Evolutionary conservation across 1,140 invertebrate species (phyloP), one percentile per base, ranked within the genome.

Genomic region (Meloidogyne hapla): DNA sequence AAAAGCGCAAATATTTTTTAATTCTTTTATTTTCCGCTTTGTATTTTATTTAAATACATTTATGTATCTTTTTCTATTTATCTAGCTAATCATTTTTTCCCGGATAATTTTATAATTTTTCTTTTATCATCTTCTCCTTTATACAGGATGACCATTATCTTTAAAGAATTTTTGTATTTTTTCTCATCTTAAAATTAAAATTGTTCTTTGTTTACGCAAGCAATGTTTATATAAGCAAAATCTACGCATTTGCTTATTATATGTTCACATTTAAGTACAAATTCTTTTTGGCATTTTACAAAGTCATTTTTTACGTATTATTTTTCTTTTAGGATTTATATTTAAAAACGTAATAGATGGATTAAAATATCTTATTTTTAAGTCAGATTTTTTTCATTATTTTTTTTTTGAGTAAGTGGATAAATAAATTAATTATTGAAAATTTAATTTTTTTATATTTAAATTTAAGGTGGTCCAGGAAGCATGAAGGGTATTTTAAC

Each of bases 401-500:
- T n/a, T n/a, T n/a, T n/a, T n/a, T n/a, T 38, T 15, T 12, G 1
- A 8, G 15, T 18, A 40, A n/a, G 15, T 33, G 13, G 12, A 28
- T 45, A 69, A 38, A 69, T 12, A 21, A 28, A 40, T 69, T 33
- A 18, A 21, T 21, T 25, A 69, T n/a, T n/a, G n/a, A n/a, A n/a
- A n/a, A n/a, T n/a, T n/a, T n/a, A 33, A 33, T 18, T 69, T 69
- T 9, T 21, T 13, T 62, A 69, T 33, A 56, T 13, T 33, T 4
- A 64, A 21, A 21, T 71, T 84, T 40, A 18, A 84, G 83, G 83
- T 9, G 83, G 83, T 71, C 84, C 83, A 12, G 84, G 84, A 64
- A 81, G 80, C 56, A 69, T 79, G 45, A 84, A 84, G 69, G 83
- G 83, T 10, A 61, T 82, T n/a, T 25, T 85, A 15, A 85, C 84